Percentiles rank a stretch among this genome's conserved stretches.
These are phyloP conservation scores for Uromys caudimaculatus DNA, from an alignment of 2,797 vertebrate genomes.

Conservation along the genomic window DNA sequence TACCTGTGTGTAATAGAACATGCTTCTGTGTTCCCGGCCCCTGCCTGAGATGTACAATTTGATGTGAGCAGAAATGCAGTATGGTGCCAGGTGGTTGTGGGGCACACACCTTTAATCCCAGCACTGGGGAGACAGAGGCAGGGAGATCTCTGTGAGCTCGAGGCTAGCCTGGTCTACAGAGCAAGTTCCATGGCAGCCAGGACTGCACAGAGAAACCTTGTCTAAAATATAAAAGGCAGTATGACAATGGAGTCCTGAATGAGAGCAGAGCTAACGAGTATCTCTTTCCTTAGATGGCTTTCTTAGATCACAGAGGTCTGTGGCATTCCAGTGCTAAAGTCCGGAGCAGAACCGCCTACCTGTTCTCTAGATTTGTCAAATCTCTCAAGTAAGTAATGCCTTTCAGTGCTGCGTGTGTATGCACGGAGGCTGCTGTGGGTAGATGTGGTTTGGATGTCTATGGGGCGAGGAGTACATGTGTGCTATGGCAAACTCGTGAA, in stretches of 20 bases:
- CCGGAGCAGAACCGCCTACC: slow-evolving; percentile 94
- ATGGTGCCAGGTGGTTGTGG: background rate
- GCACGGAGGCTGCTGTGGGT: background rate
- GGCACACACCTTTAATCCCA: background rate
- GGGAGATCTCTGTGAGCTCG: background rate
- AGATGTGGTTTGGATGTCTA: background rate
- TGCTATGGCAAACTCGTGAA: background rate
- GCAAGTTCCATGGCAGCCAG: background rate
- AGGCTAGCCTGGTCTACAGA: background rate
- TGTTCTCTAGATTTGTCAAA: slow-evolving; percentile 98
- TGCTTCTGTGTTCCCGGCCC: background rate
- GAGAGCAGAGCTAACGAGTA: background rate
- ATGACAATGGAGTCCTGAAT: background rate
- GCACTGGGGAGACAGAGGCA: background rate
- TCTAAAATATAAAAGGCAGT: background rate
- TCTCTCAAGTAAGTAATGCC: slow-evolving; percentile 94
- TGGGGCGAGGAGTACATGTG: background rate
- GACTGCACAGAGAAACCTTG: background rate
- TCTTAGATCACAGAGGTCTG: slow-evolving; percentile 96
- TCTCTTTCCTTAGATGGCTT: slow-evolving; percentile 93
- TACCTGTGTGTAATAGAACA: background rate
- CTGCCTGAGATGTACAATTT: slow-evolving; percentile 38
- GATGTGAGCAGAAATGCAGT: background rate
- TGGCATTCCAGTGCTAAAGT: slow-evolving; percentile 91
- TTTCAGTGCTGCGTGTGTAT: background rate